Evolutionary conservation across 1,140 invertebrate species (phyloP).

Genomic region (Nomia melanderi): DNA sequence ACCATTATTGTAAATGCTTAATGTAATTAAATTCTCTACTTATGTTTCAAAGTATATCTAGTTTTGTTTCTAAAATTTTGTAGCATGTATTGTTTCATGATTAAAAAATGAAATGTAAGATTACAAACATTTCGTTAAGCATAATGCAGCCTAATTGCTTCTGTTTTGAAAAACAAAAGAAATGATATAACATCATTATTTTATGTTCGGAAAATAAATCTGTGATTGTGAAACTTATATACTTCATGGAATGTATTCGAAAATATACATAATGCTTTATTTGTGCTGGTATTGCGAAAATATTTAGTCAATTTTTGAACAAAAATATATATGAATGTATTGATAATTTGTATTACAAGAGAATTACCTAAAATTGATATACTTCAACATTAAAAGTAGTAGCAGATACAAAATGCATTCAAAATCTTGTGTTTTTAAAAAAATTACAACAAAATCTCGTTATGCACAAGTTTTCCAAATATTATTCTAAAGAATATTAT

Average conservation of each 20-base stretch:
- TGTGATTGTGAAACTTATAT: not conserved
- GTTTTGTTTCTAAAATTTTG: constrained; percentile 13
- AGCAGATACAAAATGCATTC: no score
- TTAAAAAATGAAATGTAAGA: not conserved
- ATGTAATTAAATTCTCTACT: constrained; percentile 7
- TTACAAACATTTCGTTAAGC: not conserved
- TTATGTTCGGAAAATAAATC: not conserved
- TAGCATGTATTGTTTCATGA: not conserved
- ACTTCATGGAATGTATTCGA: not conserved
- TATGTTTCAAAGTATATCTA: not conserved
- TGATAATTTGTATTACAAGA: not conserved
- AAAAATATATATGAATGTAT: not conserved
- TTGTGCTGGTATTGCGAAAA: not conserved
- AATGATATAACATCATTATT: not conserved
- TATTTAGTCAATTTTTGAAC: not conserved
- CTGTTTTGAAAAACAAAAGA: not conserved
- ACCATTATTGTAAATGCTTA: constrained; percentile 5
- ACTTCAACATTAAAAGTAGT: not conserved
- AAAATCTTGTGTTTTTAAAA: no score
- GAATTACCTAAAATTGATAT: not conserved
- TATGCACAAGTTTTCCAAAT: not conserved
- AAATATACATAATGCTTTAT: not conserved
- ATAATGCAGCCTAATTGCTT: not conserved
- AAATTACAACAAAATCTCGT: not conserved
- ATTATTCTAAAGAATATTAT: not conserved